Percentiles rank a stretch among this genome's conserved stretches.
Conservation (phyloP, 2,888 invertebrate species). For the Pyralis farinalis region DNA sequence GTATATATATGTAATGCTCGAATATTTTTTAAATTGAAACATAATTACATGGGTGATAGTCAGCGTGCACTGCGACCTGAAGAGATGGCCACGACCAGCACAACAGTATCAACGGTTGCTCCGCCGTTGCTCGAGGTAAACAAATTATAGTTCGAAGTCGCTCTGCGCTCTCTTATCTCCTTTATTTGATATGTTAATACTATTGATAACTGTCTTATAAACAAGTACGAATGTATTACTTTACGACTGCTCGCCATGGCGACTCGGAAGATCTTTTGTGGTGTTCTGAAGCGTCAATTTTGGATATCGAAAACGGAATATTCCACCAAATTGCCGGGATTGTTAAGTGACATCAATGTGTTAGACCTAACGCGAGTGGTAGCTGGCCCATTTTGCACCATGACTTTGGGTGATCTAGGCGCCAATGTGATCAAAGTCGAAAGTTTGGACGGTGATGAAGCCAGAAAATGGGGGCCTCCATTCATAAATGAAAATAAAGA, state of each 20-base stretch:
- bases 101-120: conserved; percentile 62
- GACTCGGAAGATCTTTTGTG: conserved; percentile 23
- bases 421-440: conserved; percentile 97
- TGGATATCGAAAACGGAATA: conserved; percentile 27
- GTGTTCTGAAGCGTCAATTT: conserved; percentile 26
- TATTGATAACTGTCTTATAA: conserved; percentile 12
- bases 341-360: conserved; percentile 86
- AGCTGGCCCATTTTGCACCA: conserved; percentile 97
- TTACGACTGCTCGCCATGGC: conserved; percentile 26
- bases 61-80: conserved; percentile 36
- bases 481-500: conserved; percentile 84
- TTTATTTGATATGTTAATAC: conserved; percentile 46
- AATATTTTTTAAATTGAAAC: conserved; percentile 21
- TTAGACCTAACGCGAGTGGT: conserved; percentile 92
- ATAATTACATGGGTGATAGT: conserved; percentile 62
- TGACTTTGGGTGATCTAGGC: conserved; percentile 95
- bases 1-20: conserved; percentile 37
- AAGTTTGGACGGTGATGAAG: conserved; percentile 90
- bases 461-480: conserved; percentile 96
- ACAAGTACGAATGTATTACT: conserved; percentile 4
- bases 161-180: conserved; percentile 38
- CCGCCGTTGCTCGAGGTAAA: conserved; percentile 64
- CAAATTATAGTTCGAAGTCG: background rate
- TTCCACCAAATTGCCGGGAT: conserved; percentile 61
- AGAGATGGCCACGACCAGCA: conserved; percentile 72